Evolutionary conservation across 2,113 vertebrate genomes (phyloP), one percentile per base, ranked within the genome.

Genomic region (Spizaetus ornatus): DNA sequence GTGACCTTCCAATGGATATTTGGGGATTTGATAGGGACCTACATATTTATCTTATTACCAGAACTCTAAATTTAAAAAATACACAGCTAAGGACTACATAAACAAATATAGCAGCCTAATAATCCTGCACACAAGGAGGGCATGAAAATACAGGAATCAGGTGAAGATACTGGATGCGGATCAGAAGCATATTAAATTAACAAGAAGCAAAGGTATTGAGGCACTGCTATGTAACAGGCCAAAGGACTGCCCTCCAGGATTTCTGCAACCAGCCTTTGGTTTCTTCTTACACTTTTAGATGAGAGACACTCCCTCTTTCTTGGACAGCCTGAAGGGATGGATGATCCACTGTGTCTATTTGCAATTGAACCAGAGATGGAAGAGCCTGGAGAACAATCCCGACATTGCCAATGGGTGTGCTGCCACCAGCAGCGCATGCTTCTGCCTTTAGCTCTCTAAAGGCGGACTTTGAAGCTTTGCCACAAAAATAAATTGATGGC

Each of bases 361-460:
- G 13, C 36, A 74, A 47, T 5, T 66, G 50, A 83, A 83, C 8
- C 16, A 34, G 50, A 23, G 55, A 43, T 36, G 38, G 50, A 86
- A 84, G 34, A 48, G 32, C 45, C 67, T 55, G 27, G 32, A 88
- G 55, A 90, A 31, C 21, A 83, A 90, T 29, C 25, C 55, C 3
- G 2, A 47, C 1, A 1, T 3, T 34, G 45, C 15, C 80, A 70
- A 62, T 5, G 40, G 26, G 31, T 58, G 42, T 50, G 47, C 40
- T 65, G 13, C 73, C 59, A 55, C 84, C 45, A 82, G 65, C 38
- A 82, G 77, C 0, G 0, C 1, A 0, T 19, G 34, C 11, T 67
- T 67, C 50, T 78, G 11, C 55, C 77, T 48, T 87, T 6, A 48
- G 23, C 4, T 66, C 16, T 48, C 36, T 73, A 45, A 42, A 0